These are phyloP conservation scores for Neoniphon sammara DNA, from an alignment of 2,797 vertebrate genomes.

Conservation along the genomic window DNA sequence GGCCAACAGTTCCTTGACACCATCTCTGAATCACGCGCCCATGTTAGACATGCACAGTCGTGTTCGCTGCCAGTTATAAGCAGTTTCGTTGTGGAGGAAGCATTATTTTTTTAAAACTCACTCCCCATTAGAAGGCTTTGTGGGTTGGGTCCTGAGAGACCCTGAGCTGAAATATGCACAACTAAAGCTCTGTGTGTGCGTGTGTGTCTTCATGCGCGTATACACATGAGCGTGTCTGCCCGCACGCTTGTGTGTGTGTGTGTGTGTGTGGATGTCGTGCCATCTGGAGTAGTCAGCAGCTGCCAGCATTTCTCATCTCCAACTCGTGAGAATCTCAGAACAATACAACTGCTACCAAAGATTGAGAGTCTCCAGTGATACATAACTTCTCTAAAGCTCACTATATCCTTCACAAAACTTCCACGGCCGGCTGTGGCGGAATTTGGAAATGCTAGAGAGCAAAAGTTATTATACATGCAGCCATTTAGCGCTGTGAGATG, in stretches of 20 bases:
- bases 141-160: conserved; percentile 8
- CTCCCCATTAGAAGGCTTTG: conserved; percentile 12
- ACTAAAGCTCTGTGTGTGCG: conserved; percentile 12
- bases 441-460: conserved; percentile 2
- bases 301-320: conserved; percentile 59
- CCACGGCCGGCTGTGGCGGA: neutral
- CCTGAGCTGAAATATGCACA: conserved; percentile 21
- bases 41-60: conserved; percentile 21
- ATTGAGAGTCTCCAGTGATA: conserved; percentile 14
- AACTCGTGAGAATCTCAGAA: conserved; percentile 50
- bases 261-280: conserved; percentile 34
- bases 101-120: conserved; percentile 1
- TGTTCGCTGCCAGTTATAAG: conserved; percentile 33
- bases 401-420: conserved; percentile 1
- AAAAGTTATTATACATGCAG: neutral
- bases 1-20: conserved; percentile 44
- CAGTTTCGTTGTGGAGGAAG: conserved; percentile 21
- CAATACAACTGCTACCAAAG: conserved; percentile 29
- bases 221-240: neutral
- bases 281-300: conserved; percentile 67
- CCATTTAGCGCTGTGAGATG: conserved; percentile 28
- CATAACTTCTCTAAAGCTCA: conserved; percentile 20
- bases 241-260: conserved; percentile 14
- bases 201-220: conserved; percentile 14
- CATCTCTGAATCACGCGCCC: conserved; percentile 32